Conservation (phyloP, 2,888 invertebrate genomes). For the Drosophila sordidula region DNA sequence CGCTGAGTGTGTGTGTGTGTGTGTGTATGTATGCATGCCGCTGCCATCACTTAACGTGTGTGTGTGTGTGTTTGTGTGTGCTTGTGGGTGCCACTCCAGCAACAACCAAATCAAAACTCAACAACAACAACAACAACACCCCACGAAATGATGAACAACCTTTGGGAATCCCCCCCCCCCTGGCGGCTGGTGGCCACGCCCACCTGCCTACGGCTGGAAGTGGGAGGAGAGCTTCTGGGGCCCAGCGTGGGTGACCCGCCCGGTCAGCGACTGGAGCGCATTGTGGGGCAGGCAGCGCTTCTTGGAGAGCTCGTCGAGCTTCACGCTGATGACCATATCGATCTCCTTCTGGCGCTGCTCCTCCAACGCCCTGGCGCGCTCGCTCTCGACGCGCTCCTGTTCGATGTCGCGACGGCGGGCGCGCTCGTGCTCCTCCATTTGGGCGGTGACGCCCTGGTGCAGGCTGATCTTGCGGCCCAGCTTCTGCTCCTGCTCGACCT, state of each 20-base stretch:
- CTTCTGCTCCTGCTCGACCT: slow-evolving; percentile 40
- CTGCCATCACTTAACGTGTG: background rate
- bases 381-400: slow-evolving; percentile 41
- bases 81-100: slow-evolving; percentile 30
- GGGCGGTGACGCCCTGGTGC: slow-evolving; percentile 52
- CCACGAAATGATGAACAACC: background rate
- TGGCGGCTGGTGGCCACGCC: slow-evolving; percentile 5
- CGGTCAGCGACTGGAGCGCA: slow-evolving; percentile 45
- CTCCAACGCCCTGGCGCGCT: slow-evolving; percentile 23
- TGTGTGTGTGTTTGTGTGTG: slow-evolving; percentile 4
- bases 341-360: slow-evolving; percentile 59
- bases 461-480: slow-evolving; percentile 39
- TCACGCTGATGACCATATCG: slow-evolving; percentile 67
- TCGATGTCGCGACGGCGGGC: slow-evolving; percentile 58
- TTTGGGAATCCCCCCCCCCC: background rate
- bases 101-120: slow-evolving; percentile 6
- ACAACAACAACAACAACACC: slow-evolving; percentile 16
- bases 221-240: slow-evolving; percentile 36
- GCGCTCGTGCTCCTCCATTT: slow-evolving; percentile 65
- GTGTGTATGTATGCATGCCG: background rate
- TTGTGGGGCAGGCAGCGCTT: slow-evolving; percentile 53
- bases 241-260: slow-evolving; percentile 44
- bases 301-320: slow-evolving; percentile 57
- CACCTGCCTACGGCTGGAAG: slow-evolving; percentile 5
- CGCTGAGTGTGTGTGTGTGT: slow-evolving; percentile 6